A percentile compares a stretch with the other conserved stretches of the same genome.
These are phyloP conservation scores for Clitarchus hookeri DNA, from an alignment of 2,888 invertebrate genomes.

Conservation along the genomic window DNA sequence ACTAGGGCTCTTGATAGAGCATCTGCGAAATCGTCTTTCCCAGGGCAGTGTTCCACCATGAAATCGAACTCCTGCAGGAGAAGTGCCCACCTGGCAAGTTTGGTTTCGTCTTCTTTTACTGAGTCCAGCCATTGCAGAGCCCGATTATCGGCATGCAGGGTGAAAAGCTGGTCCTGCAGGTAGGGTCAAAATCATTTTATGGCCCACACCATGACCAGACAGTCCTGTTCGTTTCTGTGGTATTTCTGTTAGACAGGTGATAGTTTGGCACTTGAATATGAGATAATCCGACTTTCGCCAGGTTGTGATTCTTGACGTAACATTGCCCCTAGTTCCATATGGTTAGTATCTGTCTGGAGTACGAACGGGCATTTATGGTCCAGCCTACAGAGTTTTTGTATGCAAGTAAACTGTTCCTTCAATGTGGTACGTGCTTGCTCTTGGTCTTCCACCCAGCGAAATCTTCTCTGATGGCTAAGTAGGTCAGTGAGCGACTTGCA, in stretches of 20 bases:
- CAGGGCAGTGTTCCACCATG: not conserved
- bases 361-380: not conserved
- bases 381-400: not conserved
- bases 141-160: not conserved
- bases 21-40: not conserved
- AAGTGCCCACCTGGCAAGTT: no score
- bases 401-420: no score
- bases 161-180: not conserved
- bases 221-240: not conserved
- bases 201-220: not conserved
- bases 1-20: not conserved
- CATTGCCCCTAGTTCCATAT: not conserved
- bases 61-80: not conserved
- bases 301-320: not conserved
- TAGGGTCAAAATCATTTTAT: not conserved
- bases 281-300: not conserved
- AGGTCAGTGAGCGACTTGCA: not conserved
- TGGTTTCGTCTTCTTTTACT: no score
- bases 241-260: not conserved
- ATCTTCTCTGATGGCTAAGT: not conserved
- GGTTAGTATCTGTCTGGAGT: not conserved
- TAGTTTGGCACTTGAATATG: not conserved
- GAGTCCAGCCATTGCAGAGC: no score
- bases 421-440: not conserved
- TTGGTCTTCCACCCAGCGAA: not conserved